Percentiles rank a stretch among this genome's conserved stretches.
Conservation (phyloP, 2,113 vertebrate genomes). For the Lepisosteus oculatus region DNA sequence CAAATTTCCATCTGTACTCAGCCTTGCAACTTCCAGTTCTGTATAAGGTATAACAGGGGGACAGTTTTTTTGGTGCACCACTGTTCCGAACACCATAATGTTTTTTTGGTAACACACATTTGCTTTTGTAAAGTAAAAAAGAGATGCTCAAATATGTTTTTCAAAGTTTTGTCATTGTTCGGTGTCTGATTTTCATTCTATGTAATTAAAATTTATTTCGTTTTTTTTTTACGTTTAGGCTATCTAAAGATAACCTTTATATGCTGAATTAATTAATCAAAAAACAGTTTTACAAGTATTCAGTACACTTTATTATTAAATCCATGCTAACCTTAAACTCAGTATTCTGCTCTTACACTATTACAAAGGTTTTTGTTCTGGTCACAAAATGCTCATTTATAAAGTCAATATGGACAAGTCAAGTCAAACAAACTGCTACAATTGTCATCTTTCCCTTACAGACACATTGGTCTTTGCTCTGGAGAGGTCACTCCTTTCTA, state of each 20-base stretch:
- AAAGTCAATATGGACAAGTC: not conserved
- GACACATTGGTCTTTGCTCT: conserved; percentile 24
- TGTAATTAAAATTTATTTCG: too few species aligned
- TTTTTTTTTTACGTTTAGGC: too few species aligned
- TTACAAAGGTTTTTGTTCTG: too few species aligned
- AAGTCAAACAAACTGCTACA: conserved; percentile 8
- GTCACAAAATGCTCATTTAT: conserved; percentile 2
- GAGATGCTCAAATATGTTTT: too few species aligned
- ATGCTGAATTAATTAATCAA: not conserved
- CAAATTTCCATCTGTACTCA: conserved; percentile 93
- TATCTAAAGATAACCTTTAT: too few species aligned
- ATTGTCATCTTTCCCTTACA: conserved; percentile 11
- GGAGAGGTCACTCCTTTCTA: conserved; percentile 23
- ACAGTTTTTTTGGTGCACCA: too few species aligned
- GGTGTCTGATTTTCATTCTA: too few species aligned
- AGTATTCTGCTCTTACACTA: too few species aligned
- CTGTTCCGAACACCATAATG: too few species aligned
- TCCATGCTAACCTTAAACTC: not conserved
- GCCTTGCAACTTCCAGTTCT: conserved; percentile 93
- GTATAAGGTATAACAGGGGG: conserved; percentile 22
- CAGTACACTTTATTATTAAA: not conserved
- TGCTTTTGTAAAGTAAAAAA: too few species aligned
- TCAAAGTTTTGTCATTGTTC: too few species aligned
- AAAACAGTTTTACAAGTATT: conserved; percentile 14
- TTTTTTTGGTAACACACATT: too few species aligned